Conservation (phyloP, 2,888 invertebrate genomes). For the Melikaiella ostensackeni region DNA sequence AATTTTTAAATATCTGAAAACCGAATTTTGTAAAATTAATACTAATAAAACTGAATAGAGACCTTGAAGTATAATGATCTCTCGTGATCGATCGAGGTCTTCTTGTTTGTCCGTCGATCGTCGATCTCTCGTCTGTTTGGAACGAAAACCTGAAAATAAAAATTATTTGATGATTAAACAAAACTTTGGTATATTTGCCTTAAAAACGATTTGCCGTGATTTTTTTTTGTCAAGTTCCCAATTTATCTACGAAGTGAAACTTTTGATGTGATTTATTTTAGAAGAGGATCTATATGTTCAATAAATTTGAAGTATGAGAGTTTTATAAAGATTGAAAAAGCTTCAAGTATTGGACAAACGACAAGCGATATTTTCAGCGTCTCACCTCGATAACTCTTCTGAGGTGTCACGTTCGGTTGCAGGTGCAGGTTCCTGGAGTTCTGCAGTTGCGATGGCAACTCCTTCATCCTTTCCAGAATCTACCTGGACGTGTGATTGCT, state of each 20-base stretch:
- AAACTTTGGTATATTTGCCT: no score
- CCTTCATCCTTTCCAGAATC: conserved; percentile 64
- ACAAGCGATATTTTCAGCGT: conserved; percentile 20
- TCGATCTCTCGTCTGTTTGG: conserved; percentile 62
- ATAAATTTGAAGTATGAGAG: conserved; percentile 35
- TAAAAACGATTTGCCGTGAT: no score
- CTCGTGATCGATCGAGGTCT: conserved; percentile 67
- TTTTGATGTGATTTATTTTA: not conserved
- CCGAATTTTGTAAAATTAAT: no score
- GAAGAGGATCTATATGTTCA: not conserved
- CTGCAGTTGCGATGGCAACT: conserved; percentile 54
- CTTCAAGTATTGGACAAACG: conserved; percentile 13
- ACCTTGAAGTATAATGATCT: conserved; percentile 75
- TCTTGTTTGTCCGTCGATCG: conserved; percentile 67
- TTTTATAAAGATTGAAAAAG: conserved; percentile 24
- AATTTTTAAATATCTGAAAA: no score
- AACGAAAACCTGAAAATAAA: conserved; percentile 50
- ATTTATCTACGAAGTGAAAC: no score
- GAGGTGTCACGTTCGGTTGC: conserved; percentile 60
- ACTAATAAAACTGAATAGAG: conserved; percentile 14
- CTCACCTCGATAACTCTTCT: conserved; percentile 69
- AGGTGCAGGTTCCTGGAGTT: conserved; percentile 59
- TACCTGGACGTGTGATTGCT: conserved; percentile 61
- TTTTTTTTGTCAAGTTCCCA: no score
- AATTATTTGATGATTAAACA: not conserved